Base-by-base conservation (phyloP, 2,113 vertebrate genomes). In the Trinectes maculatus region DNA sequence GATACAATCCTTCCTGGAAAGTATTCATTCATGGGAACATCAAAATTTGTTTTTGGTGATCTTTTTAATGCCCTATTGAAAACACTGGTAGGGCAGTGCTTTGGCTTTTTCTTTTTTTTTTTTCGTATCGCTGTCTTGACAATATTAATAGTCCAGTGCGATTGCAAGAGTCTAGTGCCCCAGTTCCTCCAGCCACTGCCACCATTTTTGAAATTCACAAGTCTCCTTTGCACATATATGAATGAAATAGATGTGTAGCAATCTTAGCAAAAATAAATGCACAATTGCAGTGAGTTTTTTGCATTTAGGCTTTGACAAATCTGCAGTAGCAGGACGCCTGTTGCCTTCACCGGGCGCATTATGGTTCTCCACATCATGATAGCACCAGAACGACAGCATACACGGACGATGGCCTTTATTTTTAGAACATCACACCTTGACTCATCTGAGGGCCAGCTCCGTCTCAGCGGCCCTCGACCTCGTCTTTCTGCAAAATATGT, bases 311-410 rank as follows among this genome's bases (percentile, higher is more conserved):
- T 57, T 72, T 77, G 66, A n/a, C n/a, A n/a, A 75, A 66, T 76
- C 24, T 61, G 36, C 26, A 42, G 10, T 8, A 59, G 54, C 28
- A 47, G 60, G 58, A 42, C 2, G 66, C 70, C 76, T 88, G 70
- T 87, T 86, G 75, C 74, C 79, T 86, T 79, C 74, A 85, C 76
- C 74, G 52, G 37, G 26, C 58, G 39, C 70, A 70, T 53, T 77
- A 37, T 76, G 68, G 22, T 65, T 74, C 63, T 76, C 8, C 25
- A 55, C 6, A 65, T 28, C 22, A 59, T 52, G 36, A 58, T 40
- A 56, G 47, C 28, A 43, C 5, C 57, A 48, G 28, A 74, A 28
- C 59, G 72, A 49, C 44, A 71, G 33, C 28, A 13, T 11, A 31
- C 47, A 56, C 12, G 0, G 1, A 6, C 46, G 10, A 72, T 49